Conservation (phyloP, 2,113 vertebrate species). For the Saccopteryx leptura region DNA sequence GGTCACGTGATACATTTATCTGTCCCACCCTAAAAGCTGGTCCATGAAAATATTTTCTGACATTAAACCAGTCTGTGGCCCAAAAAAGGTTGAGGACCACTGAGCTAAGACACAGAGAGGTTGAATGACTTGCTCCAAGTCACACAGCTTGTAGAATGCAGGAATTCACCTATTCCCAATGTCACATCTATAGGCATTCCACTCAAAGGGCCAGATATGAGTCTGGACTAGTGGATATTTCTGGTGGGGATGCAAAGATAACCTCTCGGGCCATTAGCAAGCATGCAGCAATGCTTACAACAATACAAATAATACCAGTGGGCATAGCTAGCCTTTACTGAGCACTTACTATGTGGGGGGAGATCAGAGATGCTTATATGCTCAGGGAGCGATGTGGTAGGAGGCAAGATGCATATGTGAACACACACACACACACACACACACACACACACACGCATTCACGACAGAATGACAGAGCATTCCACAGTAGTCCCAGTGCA, state of each 20-base stretch:
- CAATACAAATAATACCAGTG: fast-evolving
- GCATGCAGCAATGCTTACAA: neutral
- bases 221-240: neutral
- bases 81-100: no score
- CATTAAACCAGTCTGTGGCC: no score
- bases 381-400: neutral
- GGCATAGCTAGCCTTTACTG: neutral
- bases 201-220: neutral
- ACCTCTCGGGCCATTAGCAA: neutral
- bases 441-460: no score
- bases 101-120: neutral
- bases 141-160: neutral
- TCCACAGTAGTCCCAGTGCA: fast-evolving
- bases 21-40: no score
- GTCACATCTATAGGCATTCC: neutral
- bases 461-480: neutral
- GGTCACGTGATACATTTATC: no score
- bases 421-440: no score
- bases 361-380: neutral
- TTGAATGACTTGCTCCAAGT: neutral
- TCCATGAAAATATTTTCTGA: no score
- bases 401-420: neutral
- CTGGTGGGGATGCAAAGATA: no score
- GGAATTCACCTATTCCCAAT: neutral
- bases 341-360: neutral